These are phyloP conservation scores for Carterocephalus palaemon DNA, from an alignment of 2,888 invertebrate genomes.

Conservation along the genomic window DNA sequence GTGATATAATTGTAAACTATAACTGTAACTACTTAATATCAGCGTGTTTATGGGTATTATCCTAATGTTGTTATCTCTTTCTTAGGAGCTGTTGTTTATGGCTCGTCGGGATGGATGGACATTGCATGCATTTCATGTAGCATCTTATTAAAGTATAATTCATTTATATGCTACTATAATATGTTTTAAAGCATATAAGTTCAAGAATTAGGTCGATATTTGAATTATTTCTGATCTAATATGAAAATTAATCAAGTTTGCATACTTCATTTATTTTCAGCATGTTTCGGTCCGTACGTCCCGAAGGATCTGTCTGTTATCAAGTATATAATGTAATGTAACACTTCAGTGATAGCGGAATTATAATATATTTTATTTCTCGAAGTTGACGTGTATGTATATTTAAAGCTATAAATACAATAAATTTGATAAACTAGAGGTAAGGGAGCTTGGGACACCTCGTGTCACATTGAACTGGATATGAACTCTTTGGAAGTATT, in stretches of 20 bases:
- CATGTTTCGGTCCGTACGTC: conserved; percentile 43
- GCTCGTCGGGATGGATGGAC: conserved; percentile 55
- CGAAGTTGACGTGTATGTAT: conserved; percentile 68
- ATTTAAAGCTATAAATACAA: conserved; percentile 56
- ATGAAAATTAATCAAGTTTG: background rate
- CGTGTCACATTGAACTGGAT: conserved; percentile 24
- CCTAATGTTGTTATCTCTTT: conserved; percentile 76
- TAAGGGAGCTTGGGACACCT: conserved; percentile 42
- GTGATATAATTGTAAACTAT: conserved; percentile 54
- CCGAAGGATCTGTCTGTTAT: conserved; percentile 62
- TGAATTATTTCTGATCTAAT: no score
- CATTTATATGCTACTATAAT: conserved; percentile 24
- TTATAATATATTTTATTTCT: conserved; percentile 44
- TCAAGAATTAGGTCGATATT: no score
- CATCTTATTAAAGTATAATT: conserved; percentile 17
- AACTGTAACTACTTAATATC: conserved; percentile 56
- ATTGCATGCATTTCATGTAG: no score
- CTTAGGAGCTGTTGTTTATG: conserved; percentile 76
- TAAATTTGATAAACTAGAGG: conserved; percentile 53
- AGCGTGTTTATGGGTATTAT: conserved; percentile 70
- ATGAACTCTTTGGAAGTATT: background rate
- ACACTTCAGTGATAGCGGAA: conserved; percentile 63
- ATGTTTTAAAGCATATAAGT: no score
- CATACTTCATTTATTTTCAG: background rate
- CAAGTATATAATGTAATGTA: conserved; percentile 58